These are phyloP conservation scores for Petrophora chlorosata DNA, from an alignment of 2,888 invertebrate species.

Conservation along the genomic window DNA sequence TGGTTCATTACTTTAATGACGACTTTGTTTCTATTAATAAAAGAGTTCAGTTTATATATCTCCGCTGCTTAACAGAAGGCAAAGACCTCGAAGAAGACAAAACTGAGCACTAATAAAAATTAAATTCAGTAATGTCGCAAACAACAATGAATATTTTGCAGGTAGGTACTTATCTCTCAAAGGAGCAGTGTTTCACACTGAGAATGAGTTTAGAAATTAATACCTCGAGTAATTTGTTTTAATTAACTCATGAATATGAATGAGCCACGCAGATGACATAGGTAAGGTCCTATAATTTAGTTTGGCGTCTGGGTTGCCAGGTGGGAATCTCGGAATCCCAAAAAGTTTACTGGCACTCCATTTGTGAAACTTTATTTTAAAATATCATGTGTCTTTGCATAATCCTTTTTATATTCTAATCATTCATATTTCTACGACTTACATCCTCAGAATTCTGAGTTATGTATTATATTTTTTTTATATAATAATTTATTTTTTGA, in stretches of 20 bases:
- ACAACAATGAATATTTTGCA: constrained; percentile 31
- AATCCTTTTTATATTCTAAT: no score
- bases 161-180: constrained; percentile 41
- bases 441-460: no score
- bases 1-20: no score
- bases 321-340: not conserved
- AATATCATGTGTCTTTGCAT: not conserved
- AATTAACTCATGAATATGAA: constrained; percentile 72
- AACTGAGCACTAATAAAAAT: constrained; percentile 29
- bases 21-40: no score
- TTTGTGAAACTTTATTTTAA: no score
- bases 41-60: no score
- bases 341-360: no score
- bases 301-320: constrained; percentile 30
- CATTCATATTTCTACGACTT: no score
- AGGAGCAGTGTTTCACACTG: constrained; percentile 54
- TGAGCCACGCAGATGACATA: constrained; percentile 57
- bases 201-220: constrained; percentile 65
- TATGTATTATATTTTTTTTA: no score
- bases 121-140: constrained; percentile 28
- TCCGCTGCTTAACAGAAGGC: constrained; percentile 3
- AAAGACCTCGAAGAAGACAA: constrained; percentile 18
- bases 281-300: constrained; percentile 48
- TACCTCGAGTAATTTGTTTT: constrained; percentile 66
- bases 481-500: no score